Conservation (phyloP, 2,888 invertebrate genomes). For the Oligia latruncula region DNA sequence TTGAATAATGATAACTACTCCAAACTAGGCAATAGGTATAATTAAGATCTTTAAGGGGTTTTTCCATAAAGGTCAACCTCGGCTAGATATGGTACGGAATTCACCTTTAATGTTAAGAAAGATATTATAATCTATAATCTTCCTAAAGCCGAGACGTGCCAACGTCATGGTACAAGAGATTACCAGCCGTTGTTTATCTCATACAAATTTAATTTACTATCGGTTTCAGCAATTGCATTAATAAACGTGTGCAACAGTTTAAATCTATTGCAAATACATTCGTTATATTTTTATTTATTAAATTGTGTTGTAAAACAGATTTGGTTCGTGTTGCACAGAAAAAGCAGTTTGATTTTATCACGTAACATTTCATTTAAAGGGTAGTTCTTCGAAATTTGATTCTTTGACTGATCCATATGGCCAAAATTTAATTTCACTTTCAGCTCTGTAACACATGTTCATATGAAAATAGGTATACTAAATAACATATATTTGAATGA, state of each 20-base stretch:
- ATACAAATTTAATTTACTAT: background rate
- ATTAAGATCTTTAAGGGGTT: background rate
- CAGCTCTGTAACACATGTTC: no score
- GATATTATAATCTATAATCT: slow-evolving; percentile 2
- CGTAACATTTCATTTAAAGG: background rate
- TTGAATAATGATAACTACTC: background rate
- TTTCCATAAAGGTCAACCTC: background rate
- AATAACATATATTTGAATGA: no score
- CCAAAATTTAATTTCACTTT: no score
- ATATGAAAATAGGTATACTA: no score
- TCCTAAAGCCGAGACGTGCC: background rate
- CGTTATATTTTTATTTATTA: background rate
- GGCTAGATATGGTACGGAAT: background rate
- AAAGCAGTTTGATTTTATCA: background rate
- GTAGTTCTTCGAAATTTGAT: no score
- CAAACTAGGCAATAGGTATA: background rate
- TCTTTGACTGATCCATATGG: no score
- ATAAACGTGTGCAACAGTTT: background rate
- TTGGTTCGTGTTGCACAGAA: background rate
- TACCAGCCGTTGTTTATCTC: slow-evolving; percentile 1
- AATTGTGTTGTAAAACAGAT: background rate
- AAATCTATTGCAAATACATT: slow-evolving; percentile 4
- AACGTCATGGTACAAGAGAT: background rate
- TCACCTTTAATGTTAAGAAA: background rate
- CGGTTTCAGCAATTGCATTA: background rate